A percentile compares a stretch with the other conserved stretches of the same genome.
Conservation (phyloP, 2,797 vertebrate species). For the Protosalanx chinensis region DNA sequence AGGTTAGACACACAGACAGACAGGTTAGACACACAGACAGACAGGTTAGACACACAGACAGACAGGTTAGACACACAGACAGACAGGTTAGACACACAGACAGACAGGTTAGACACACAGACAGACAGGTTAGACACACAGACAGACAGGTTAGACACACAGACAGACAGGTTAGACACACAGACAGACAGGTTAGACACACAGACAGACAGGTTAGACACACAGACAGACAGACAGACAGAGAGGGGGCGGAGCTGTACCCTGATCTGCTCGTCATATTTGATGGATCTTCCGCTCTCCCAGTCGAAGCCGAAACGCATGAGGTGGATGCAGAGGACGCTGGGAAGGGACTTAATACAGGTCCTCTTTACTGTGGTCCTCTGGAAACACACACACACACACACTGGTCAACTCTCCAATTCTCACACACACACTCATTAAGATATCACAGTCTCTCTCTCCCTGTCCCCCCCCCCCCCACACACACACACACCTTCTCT, state of each 20-base stretch:
- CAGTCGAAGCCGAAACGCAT: slow-evolving; percentile 99
- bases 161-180: not conserved
- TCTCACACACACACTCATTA: slow-evolving; percentile 8
- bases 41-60: not conserved
- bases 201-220: not conserved
- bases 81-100: not conserved
- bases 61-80: not conserved
- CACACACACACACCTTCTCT: slow-evolving; percentile 80
- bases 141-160: too few species aligned
- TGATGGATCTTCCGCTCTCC: slow-evolving; percentile 98
- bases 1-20: not conserved
- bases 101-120: not conserved
- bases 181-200: not conserved
- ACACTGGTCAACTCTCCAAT: not conserved
- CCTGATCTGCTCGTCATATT: slow-evolving; percentile 97
- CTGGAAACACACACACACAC: slow-evolving; percentile 56
- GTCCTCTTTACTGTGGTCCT: slow-evolving; percentile 97
- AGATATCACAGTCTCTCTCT: slow-evolving; percentile 1
- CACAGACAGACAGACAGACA: too few species aligned
- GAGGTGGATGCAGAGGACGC: slow-evolving; percentile 93
- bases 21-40: not conserved
- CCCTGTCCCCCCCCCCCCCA: not conserved
- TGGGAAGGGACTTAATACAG: slow-evolving; percentile 94
- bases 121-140: not conserved
- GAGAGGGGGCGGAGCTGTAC: slow-evolving; percentile 61